Conservation (phyloP, 2,888 invertebrate genomes). For the Salpingus planirostris region DNA sequence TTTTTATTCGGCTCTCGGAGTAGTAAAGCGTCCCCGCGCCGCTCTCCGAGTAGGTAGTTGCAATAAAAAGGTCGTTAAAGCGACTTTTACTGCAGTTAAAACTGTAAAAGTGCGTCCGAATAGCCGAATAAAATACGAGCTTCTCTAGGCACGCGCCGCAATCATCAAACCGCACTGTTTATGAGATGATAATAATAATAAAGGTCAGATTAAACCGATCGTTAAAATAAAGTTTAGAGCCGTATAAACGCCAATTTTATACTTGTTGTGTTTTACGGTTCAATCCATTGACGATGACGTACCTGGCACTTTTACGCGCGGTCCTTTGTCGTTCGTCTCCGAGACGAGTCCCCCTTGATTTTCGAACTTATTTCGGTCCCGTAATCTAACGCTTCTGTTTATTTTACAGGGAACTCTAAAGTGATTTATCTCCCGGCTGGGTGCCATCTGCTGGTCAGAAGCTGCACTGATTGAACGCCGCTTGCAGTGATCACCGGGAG, state of each 20-base stretch:
- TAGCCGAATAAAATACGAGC: constrained; percentile 38
- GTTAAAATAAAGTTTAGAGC: constrained; percentile 41
- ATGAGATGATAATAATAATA: constrained; percentile 41
- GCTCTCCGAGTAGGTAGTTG: constrained; percentile 37
- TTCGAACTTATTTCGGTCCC: too few species aligned
- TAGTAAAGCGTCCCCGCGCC: constrained; percentile 22
- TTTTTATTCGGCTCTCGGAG: constrained; percentile 29
- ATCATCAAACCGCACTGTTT: constrained; percentile 36
- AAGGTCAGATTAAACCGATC: constrained; percentile 40
- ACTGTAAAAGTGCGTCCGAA: constrained; percentile 42
- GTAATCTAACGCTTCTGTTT: constrained; percentile 13
- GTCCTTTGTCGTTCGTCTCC: constrained; percentile 19
- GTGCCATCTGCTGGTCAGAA: constrained; percentile 32
- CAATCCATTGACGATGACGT: constrained; percentile 33
- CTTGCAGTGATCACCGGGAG: constrained; percentile 25
- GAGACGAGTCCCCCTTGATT: too few species aligned
- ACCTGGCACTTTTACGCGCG: constrained; percentile 25
- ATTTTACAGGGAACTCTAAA: constrained; percentile 11
- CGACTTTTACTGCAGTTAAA: constrained; percentile 43
- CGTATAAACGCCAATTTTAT: constrained; percentile 41
- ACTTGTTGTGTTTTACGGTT: constrained; percentile 38
- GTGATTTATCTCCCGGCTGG: constrained; percentile 11
- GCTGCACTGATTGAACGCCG: constrained; percentile 25
- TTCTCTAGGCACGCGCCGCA: constrained; percentile 39
- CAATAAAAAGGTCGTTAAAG: constrained; percentile 43